Conservation (phyloP, 2,888 invertebrate genomes). For the Volucella inanis region DNA sequence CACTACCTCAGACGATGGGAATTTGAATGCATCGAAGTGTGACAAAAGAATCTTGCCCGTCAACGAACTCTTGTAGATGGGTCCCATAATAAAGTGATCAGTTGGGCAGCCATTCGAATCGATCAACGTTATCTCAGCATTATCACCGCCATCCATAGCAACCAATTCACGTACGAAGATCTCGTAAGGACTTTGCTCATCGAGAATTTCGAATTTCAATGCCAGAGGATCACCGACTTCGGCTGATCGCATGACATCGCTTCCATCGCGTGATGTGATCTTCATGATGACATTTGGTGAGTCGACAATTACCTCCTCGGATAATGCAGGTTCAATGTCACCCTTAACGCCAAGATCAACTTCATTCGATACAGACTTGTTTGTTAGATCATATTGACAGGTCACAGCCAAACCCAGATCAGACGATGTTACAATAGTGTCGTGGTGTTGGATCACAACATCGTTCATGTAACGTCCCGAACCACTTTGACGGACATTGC, state of each 20-base stretch:
- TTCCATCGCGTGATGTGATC: constrained; percentile 92
- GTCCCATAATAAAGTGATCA: constrained; percentile 96
- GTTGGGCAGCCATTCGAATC: constrained; percentile 96
- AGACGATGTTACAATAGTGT: constrained; percentile 95
- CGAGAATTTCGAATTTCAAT: constrained; percentile 95
- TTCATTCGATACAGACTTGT: constrained; percentile 96
- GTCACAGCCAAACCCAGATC: constrained; percentile 95
- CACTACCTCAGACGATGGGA: constrained; percentile 96
- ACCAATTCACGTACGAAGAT: constrained; percentile 97
- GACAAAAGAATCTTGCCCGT: constrained; percentile 93
- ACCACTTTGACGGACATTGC: constrained; percentile 95
- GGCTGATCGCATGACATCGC: constrained; percentile 92
- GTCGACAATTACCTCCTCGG: constrained; percentile 95
- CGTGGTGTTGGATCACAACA: constrained; percentile 96
- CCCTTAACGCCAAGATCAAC: constrained; percentile 94
- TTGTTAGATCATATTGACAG: constrained; percentile 96
- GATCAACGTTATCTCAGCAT: constrained; percentile 95
- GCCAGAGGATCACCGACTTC: constrained; percentile 97
- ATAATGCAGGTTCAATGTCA: constrained; percentile 92
- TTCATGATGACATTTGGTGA: constrained; percentile 98
- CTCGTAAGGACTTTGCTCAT: constrained; percentile 96
- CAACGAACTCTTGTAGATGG: constrained; percentile 91
- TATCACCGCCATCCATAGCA: constrained; percentile 96
- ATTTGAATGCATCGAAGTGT: constrained; percentile 97
- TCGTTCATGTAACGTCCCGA: constrained; percentile 94